Percentiles rank a stretch among this genome's conserved stretches.
Evolutionary conservation across 2,888 invertebrate species (phyloP).

Genomic region (Pristionchus exspectatus): DNA sequence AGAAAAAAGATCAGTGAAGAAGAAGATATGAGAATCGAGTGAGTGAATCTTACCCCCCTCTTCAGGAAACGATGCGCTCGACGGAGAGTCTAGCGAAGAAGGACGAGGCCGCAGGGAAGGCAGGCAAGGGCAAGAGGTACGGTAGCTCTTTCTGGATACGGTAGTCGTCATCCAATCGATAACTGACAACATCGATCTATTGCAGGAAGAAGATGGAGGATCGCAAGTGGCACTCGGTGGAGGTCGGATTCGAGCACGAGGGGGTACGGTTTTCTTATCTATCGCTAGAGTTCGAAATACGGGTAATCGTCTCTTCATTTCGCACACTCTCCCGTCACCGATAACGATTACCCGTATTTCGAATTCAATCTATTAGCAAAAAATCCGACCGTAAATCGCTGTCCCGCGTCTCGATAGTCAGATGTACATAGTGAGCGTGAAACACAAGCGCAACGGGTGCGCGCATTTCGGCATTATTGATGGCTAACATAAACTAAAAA

Average conservation of each 20-base stretch:
- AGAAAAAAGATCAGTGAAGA: too few species aligned
- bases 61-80: conserved; percentile 30
- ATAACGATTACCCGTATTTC: too few species aligned
- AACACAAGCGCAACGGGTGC: too few species aligned
- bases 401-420: background rate
- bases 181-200: background rate
- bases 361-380: too few species aligned
- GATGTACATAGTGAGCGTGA: background rate
- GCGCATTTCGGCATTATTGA: too few species aligned
- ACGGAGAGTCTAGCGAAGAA: conserved; percentile 41
- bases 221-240: conserved; percentile 72
- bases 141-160: background rate
- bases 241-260: conserved; percentile 61
- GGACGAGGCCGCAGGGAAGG: background rate
- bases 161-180: background rate
- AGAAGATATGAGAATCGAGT: background rate
- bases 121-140: conserved; percentile 27
- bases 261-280: conserved; percentile 6
- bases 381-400: background rate
- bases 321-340: too few species aligned
- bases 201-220: conserved; percentile 56
- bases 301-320: too few species aligned
- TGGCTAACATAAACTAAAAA: too few species aligned
- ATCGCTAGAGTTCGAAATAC: background rate
- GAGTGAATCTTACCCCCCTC: background rate